These are phyloP conservation scores for Axis porcinus DNA, from an alignment of 2,113 vertebrate genomes.

Conservation along the genomic window DNA sequence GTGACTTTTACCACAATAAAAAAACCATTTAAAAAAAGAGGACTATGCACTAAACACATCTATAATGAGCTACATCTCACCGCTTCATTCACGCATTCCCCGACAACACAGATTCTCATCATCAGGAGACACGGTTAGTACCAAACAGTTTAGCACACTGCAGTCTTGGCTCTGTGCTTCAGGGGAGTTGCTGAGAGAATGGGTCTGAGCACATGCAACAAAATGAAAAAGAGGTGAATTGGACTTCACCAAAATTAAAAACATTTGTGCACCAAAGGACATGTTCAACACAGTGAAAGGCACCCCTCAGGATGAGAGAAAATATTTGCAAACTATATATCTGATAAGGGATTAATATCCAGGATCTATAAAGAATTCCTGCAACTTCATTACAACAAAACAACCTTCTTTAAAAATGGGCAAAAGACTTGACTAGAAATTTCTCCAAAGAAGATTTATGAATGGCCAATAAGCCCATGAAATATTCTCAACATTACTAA, in stretches of 20 bases:
- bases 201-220: neutral
- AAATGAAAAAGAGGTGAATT: neutral
- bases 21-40: neutral
- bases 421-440: neutral
- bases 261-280: neutral
- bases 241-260: neutral
- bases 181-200: neutral
- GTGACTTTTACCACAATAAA: neutral
- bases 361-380: neutral
- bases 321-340: neutral
- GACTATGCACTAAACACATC: neutral
- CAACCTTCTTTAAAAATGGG: neutral
- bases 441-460: neutral
- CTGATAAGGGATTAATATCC: neutral
- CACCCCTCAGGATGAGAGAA: neutral
- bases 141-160: neutral
- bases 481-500: neutral
- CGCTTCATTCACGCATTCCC: neutral
- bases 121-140: neutral
- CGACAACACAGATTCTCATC: neutral
- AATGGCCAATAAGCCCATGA: neutral
- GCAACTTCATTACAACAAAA: neutral
- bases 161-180: neutral
- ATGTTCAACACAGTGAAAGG: neutral
- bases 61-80: neutral